These are phyloP conservation scores for Salarias fasciatus DNA, from an alignment of 2,797 vertebrate species.

Conservation along the genomic window DNA sequence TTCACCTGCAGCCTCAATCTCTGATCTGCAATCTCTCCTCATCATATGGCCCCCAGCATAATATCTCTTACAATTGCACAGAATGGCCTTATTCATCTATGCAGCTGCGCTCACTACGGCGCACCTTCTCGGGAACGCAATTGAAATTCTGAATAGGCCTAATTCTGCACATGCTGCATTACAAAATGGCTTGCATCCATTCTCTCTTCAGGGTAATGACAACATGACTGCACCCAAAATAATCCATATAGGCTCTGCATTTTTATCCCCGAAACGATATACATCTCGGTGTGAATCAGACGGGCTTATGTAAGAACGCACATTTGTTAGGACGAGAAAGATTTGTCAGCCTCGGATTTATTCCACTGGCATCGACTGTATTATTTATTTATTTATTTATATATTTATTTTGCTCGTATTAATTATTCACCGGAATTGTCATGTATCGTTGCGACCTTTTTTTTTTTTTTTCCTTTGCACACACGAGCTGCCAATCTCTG, in stretches of 20 bases:
- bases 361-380: conserved; percentile 30
- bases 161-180: conserved; percentile 84
- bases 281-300: conserved; percentile 1
- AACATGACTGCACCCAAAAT: conserved; percentile 71
- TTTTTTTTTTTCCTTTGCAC: too few relatives aligned
- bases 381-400: not conserved
- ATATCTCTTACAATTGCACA: conserved; percentile 75
- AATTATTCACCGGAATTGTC: conserved; percentile 39
- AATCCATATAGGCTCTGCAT: conserved; percentile 28
- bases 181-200: conserved; percentile 83
- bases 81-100: conserved; percentile 82
- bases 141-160: conserved; percentile 84
- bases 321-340: too few relatives aligned
- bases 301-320: conserved; percentile 48
- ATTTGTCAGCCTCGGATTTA: conserved; percentile 29
- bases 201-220: conserved; percentile 70
- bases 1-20: conserved; percentile 45
- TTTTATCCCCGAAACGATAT: not conserved
- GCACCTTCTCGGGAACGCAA: conserved; percentile 81
- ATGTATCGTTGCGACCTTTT: conserved; percentile 32
- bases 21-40: conserved; percentile 56
- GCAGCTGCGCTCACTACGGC: conserved; percentile 81
- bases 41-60: conserved; percentile 68
- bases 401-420: conserved; percentile 1
- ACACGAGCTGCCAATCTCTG: not conserved